Percentiles rank a stretch among this genome's conserved stretches.
Evolutionary conservation across 2,797 vertebrate species (phyloP).

Genomic region (Coendou prehensilis): DNA sequence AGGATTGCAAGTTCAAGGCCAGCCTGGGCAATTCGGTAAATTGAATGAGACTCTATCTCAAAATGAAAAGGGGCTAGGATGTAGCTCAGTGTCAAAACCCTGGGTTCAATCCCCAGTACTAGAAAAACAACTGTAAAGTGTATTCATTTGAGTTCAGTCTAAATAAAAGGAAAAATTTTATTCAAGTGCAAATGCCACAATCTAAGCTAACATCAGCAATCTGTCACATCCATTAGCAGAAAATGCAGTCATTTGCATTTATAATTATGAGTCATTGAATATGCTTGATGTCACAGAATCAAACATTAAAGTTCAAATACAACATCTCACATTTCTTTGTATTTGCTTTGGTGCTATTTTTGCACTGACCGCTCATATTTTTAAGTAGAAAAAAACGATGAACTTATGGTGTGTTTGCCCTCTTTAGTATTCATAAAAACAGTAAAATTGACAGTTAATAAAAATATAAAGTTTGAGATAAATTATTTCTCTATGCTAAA

Average conservation of each 20-base stretch:
- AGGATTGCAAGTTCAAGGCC: background rate
- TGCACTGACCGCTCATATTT: constrained; percentile 11
- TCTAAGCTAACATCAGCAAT: background rate
- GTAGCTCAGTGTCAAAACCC: background rate
- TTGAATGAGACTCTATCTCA: background rate
- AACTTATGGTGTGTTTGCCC: background rate
- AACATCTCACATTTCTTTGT: background rate
- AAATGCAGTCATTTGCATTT: constrained; percentile 54
- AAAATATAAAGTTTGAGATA: constrained; percentile 35
- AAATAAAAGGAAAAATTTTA: constrained; percentile 53
- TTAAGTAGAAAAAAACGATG: constrained; percentile 8
- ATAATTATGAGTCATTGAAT: background rate
- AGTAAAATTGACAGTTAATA: background rate
- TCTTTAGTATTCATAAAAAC: background rate
- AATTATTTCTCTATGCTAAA: constrained; percentile 54
- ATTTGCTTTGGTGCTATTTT: constrained; percentile 12
- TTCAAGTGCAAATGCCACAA: constrained; percentile 36
- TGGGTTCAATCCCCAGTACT: background rate
- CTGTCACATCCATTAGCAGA: constrained; percentile 64
- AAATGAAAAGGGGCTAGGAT: background rate
- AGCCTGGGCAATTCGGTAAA: background rate
- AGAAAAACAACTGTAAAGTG: background rate
- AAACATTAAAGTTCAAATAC: constrained; percentile 57
- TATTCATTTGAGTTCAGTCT: constrained; percentile 21
- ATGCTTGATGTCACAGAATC: background rate